Base-by-base conservation (phyloP, 2,888 invertebrate species). In the Parapristionchus giblindavisi region DNA sequence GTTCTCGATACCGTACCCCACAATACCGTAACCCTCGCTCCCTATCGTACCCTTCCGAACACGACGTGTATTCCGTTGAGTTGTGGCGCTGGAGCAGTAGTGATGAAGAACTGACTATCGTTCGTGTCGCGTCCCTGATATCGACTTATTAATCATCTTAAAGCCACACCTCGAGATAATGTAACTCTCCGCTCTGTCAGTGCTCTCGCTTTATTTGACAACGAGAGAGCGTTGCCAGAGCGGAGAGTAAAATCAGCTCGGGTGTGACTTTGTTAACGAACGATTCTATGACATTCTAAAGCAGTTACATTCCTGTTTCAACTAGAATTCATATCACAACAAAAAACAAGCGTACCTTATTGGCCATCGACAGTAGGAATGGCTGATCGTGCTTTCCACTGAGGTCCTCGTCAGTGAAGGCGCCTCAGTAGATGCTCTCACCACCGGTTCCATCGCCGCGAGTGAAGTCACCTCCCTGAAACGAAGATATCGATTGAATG, bases 401-500 rank as follows among this genome's bases (percentile, higher is more conserved):
- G 89, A 98, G 95, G 86, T 93, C 93, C 90, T 99, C 98, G 92
- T 99, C 98, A 95, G 94, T 93, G 91, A 98, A 99, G 58, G 93
- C 94, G 82, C 95, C 95, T 77, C 97, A 98, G 89, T 96, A 98
- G 84, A 99, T 95, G 17, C 96, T 96, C 90, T 98, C 98, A 14
- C 99, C 98, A 32, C 98, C 97, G 75, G 95, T 96, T 14, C 98
- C 99, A 91, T 98, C 96, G 66, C 94, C 93, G 27, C 87, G 77
- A 48, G 81, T 83, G 93, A 93, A 89, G 71, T 87, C 86, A 24
- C 85, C 87, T 14, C 85, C 86, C 81, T 87, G 68, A 27, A 86
- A 36, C n/a, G n/a, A n/a, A 32, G 17, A 58, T 27, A 17, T 17
- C 6, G 24, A 75, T 6, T 24, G 5, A 54, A n/a, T n/a, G n/a